Conservation (phyloP, 2,113 vertebrate species). For the Chinchilla lanigera region DNA sequence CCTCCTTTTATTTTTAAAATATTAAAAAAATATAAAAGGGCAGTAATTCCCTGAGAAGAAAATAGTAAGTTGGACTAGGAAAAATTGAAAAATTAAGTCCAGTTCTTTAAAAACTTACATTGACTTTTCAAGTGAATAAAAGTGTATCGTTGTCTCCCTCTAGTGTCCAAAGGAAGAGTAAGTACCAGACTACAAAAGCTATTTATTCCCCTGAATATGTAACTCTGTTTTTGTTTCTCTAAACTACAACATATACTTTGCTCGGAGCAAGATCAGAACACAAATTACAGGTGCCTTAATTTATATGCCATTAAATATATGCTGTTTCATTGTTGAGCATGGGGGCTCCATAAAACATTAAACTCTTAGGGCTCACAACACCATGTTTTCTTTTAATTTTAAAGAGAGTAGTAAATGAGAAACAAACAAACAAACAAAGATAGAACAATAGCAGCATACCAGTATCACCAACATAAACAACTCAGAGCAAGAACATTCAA, state of each 20-base stretch:
- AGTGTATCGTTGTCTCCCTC: conserved; percentile 67
- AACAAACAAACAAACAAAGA: too few species aligned
- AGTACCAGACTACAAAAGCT: not conserved
- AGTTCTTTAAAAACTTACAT: conserved; percentile 4
- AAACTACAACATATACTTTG: not conserved
- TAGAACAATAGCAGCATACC: too few species aligned
- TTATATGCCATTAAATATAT: not conserved
- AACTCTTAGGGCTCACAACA: not conserved
- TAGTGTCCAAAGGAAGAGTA: conserved; percentile 60
- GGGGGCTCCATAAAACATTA: not conserved
- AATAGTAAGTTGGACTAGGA: conserved; percentile 37
- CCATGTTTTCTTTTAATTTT: too few species aligned
- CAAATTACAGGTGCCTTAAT: conserved; percentile 12
- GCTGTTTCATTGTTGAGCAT: not conserved
- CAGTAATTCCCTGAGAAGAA: conserved; percentile 57
- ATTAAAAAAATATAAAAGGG: conserved; percentile 35
- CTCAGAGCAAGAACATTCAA: too few species aligned
- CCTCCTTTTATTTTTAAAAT: too few species aligned
- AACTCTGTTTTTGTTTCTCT: not conserved
- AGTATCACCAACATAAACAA: too few species aligned
- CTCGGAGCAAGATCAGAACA: conserved; percentile 9
- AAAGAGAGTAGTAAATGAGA: too few species aligned
- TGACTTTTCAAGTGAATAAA: conserved; percentile 1
- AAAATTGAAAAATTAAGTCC: conserved; percentile 23
- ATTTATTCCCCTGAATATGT: not conserved